Evolutionary conservation across 2,797 vertebrate species (phyloP), one percentile per base, ranked within the genome.

Genomic region (Menidia menidia): DNA sequence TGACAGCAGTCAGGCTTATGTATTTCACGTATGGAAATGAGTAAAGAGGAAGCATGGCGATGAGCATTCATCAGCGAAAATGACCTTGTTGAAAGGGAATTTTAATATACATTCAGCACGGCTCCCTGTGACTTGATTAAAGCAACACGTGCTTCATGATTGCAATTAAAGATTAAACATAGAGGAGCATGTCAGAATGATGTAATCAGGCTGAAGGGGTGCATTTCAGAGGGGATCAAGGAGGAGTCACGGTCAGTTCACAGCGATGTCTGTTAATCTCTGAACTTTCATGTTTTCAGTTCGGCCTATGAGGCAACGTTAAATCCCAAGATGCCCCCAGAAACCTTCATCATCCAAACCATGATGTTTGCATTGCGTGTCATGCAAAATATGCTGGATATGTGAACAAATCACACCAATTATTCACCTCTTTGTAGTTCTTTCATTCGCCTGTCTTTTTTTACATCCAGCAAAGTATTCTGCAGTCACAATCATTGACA

Each of bases 1-100:
- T 60, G 71, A 71, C 59, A 58, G 47, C 30, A 41, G 57, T 84
- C 60, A 68, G 62, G 16, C 47, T 78, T 77, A 87, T 78, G 71
- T 15, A 78, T 68, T 73, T 79, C 71, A 72, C 51, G 75, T 33
- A 39, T 33, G 58, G 83, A 16, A 19, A 33, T 12, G 44, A 53
- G 68, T 51, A 52, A 44, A 77, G 53, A 35, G 15, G 35, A 60
- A 10, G 39, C 5, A 10, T 25, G 58, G 33, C 42, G 57, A 59
- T n/a, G 64, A 39, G 6, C 47, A 54, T 54, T 62, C 31, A 54
- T 18, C 16, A 6, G 32, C 30, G 13, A 7, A 65, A 68, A 70
- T 48, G 15, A 58, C 31, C 57, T 60, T 45, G 47, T 51, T 18
- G 71, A 47, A 52, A 45, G 33, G 39, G 42, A 72, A 64, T 61